Percentiles rank a stretch among this genome's conserved stretches.
Evolutionary conservation across 1,140 invertebrate genomes (phyloP).

Genomic region (Thaumatotibia leucotreta): DNA sequence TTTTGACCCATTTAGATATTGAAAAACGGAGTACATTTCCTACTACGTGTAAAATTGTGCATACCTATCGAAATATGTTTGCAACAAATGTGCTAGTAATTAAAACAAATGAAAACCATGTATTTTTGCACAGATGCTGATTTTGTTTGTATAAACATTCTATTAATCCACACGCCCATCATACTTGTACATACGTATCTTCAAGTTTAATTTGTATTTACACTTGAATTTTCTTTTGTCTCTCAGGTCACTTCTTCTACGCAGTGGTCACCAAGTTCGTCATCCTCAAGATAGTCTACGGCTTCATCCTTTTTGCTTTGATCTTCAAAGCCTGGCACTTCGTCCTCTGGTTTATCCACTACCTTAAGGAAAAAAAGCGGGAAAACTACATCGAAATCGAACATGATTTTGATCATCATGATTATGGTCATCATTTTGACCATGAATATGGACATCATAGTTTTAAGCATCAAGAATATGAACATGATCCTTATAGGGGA

Average conservation of each 20-base stretch:
- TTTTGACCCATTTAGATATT: too few species aligned
- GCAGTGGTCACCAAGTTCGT: slow-evolving; percentile 58
- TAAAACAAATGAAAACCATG: too few species aligned
- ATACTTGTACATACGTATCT: too few species aligned
- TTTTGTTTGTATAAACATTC: too few species aligned
- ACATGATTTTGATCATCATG: neutral
- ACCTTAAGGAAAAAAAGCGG: slow-evolving; percentile 16
- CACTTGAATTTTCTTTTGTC: slow-evolving; percentile 29
- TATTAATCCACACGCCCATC: too few species aligned
- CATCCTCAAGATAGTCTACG: slow-evolving; percentile 58
- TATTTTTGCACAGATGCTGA: too few species aligned
- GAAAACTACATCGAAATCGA: neutral
- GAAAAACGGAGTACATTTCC: too few species aligned
- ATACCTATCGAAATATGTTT: too few species aligned
- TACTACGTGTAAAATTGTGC: too few species aligned
- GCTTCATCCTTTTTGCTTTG: slow-evolving; percentile 51
- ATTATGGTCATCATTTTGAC: slow-evolving; percentile 22
- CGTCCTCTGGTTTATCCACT: slow-evolving; percentile 11
- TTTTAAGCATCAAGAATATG: slow-evolving; percentile 21
- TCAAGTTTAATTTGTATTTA: neutral
- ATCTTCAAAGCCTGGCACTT: slow-evolving; percentile 56
- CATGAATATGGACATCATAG: slow-evolving; percentile 17
- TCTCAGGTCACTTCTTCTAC: slow-evolving; percentile 64
- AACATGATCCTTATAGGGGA: neutral
- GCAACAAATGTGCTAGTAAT: too few species aligned